A percentile compares a stretch with the other conserved stretches of the same genome.
Conservation (phyloP, 2,888 invertebrate genomes). For the Metacarcinus magister region DNA sequence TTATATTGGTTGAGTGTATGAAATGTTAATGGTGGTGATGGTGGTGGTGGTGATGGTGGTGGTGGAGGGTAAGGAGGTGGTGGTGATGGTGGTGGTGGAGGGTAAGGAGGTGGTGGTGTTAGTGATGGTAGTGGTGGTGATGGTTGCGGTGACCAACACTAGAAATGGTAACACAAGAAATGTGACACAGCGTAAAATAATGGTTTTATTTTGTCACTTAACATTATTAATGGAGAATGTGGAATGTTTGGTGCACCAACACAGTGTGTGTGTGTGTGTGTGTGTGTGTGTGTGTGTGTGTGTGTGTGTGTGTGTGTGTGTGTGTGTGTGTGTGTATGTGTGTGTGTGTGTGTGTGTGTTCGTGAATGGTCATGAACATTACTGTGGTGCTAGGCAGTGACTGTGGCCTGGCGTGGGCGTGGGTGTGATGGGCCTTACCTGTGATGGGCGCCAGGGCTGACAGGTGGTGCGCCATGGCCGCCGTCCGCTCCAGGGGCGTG, state of each 20-base stretch:
- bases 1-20: background rate
- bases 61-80: background rate
- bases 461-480: constrained; percentile 82
- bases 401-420: background rate
- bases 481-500: constrained; percentile 81
- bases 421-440: constrained; percentile 67
- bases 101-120: background rate
- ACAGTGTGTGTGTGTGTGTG: background rate
- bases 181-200: background rate
- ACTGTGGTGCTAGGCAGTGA: background rate
- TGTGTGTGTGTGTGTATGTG: constrained; percentile 8
- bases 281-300: background rate
- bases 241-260: background rate
- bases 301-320: constrained; percentile 37
- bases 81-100: background rate
- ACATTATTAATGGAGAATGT: constrained; percentile 15
- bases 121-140: background rate
- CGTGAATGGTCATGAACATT: background rate
- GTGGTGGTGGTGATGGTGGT: background rate
- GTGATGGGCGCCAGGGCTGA: constrained; percentile 81
- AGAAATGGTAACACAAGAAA: background rate
- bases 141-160: background rate
- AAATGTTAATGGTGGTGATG: background rate
- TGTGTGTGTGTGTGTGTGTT: constrained; percentile 30
- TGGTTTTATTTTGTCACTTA: background rate